Conservation (phyloP, 1,140 invertebrate species). For the Pollicipes pollicipes region DNA sequence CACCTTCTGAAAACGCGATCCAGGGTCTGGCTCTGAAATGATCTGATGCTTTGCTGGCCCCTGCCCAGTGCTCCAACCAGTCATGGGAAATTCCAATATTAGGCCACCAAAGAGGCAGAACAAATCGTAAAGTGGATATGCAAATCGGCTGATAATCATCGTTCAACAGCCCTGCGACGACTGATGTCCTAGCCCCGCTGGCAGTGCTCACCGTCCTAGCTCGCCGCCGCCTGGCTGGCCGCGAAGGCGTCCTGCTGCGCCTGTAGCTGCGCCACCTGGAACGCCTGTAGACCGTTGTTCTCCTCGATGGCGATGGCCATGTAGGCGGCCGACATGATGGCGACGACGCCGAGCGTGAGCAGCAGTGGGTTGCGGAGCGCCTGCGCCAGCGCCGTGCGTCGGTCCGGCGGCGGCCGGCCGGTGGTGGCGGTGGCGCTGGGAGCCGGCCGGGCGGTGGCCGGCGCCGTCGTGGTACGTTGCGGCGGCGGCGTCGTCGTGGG, state of each 20-base stretch:
- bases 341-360: conserved; percentile 11
- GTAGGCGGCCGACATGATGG: conserved; percentile 13
- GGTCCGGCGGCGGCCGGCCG: background rate
- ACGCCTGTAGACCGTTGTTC: conserved; percentile 12
- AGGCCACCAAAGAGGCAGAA: too few relatives aligned
- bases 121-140: too few relatives aligned
- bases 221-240: background rate
- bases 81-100: too few relatives aligned
- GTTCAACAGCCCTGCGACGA: too few relatives aligned
- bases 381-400: background rate
- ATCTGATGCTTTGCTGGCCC: too few relatives aligned
- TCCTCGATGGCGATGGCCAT: conserved; percentile 15
- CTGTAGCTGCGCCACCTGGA: conserved; percentile 14
- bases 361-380: conserved; percentile 6
- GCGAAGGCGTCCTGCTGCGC: conserved; percentile 3
- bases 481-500: background rate
- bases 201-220: too few relatives aligned
- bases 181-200: background rate
- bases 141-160: too few relatives aligned
- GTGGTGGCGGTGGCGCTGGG: too few relatives aligned
- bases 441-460: background rate
- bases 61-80: too few relatives aligned
- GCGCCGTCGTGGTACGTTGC: background rate
- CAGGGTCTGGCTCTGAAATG: too few relatives aligned
- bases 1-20: too few relatives aligned